Evolutionary conservation across 2,888 invertebrate genomes (phyloP).

Genomic region (Drosophila leonis): DNA sequence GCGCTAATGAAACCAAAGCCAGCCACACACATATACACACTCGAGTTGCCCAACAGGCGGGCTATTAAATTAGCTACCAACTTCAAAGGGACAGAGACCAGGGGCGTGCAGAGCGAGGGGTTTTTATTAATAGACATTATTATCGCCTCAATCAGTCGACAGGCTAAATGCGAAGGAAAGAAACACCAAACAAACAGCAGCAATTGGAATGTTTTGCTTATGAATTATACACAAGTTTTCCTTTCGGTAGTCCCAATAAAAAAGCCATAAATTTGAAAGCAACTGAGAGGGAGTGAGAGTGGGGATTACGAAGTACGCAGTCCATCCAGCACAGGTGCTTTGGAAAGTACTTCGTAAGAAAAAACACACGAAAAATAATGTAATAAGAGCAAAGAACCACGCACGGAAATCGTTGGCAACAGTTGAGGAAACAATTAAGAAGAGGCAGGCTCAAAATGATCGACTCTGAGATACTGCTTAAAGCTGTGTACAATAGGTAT

Average conservation of each 20-base stretch:
- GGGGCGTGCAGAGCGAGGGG: background rate
- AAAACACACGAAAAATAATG: constrained; percentile 1
- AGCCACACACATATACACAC: background rate
- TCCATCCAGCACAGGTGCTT: constrained; percentile 8
- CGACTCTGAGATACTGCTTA: constrained; percentile 9
- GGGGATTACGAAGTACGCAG: background rate
- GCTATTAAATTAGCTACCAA: constrained; percentile 47
- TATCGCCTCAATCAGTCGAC: constrained; percentile 60
- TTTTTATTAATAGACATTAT: constrained; percentile 66
- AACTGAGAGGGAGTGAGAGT: background rate
- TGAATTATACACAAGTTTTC: constrained; percentile 66
- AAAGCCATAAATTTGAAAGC: constrained; percentile 23
- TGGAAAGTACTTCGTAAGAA: constrained; percentile 10
- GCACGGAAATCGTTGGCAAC: constrained; percentile 59
- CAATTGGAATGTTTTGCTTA: constrained; percentile 53
- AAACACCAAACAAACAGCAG: constrained; percentile 14
- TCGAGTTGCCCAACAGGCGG: constrained; percentile 14
- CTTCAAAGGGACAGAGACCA: background rate
- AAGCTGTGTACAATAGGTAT: too few relatives aligned
- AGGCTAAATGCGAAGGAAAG: constrained; percentile 14
- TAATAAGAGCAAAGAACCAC: constrained; percentile 40
- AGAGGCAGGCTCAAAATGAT: background rate
- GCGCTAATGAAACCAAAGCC: constrained; percentile 46
- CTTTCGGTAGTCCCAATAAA: constrained; percentile 42
- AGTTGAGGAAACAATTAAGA: constrained; percentile 38